phyloP scores from a whole-genome alignment of 2,113 vertebrate species.

The Orientallactaga bullata region DNA sequence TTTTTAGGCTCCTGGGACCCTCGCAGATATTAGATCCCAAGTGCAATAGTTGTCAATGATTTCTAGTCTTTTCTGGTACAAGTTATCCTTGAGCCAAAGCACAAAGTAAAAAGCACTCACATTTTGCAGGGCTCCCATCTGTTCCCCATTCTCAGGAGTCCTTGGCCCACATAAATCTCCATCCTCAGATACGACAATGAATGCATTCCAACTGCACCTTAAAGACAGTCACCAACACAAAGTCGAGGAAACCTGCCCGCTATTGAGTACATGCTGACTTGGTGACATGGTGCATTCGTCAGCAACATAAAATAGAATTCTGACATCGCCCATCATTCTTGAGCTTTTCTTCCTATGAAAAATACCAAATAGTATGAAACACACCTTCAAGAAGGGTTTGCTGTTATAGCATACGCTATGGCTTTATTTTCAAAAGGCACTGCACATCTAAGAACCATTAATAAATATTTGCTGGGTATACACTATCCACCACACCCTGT shows the following conservation, averaged over 20 bases:
- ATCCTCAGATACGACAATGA: neutral
- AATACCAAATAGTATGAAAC: neutral
- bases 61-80: neutral
- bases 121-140: neutral
- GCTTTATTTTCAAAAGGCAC: neutral
- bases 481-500: neutral
- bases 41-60: neutral
- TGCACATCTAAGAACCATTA: neutral
- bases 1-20: neutral
- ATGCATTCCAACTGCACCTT: neutral
- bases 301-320: neutral
- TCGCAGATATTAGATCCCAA: neutral
- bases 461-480: neutral
- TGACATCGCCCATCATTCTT: neutral
- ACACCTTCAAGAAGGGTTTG: neutral
- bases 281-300: neutral
- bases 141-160: neutral
- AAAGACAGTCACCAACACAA: neutral
- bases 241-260: neutral
- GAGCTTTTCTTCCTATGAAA: neutral
- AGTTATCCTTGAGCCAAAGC: neutral
- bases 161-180: neutral
- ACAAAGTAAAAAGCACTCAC: neutral
- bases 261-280: neutral
- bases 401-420: fast-evolving